phyloP scores from a whole-genome alignment of 2,113 vertebrate genomes.

The Elanoides forficatus region DNA sequence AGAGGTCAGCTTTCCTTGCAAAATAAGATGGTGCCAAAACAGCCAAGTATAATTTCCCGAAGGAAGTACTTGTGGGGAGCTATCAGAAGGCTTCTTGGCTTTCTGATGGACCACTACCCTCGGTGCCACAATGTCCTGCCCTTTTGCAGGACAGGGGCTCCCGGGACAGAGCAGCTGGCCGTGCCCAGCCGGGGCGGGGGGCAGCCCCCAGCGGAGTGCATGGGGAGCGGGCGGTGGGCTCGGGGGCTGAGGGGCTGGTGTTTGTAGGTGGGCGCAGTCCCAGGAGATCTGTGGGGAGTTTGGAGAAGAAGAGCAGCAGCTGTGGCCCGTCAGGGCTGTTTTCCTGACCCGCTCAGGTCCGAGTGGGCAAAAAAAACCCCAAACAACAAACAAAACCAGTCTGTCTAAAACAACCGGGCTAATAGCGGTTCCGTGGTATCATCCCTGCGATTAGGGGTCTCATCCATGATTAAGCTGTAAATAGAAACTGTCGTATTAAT shows the following conservation, averaged over 20 bases:
- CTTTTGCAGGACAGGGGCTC: background rate
- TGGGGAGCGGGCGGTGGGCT: fast-evolving
- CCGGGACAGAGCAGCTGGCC: background rate
- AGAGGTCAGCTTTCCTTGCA: background rate
- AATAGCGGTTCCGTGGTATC: slow-evolving; percentile 3
- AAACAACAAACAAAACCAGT: background rate
- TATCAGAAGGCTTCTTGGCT: background rate
- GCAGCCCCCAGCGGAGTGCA: background rate
- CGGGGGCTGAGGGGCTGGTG: background rate
- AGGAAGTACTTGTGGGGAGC: background rate
- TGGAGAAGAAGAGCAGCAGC: background rate
- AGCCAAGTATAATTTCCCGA: background rate
- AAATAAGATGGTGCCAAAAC: background rate
- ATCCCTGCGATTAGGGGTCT: slow-evolving; percentile 15
- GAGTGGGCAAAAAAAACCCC: background rate
- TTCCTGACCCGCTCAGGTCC: background rate
- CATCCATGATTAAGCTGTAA: slow-evolving; percentile 34
- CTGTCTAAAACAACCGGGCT: slow-evolving; percentile 15
- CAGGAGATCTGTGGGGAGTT: background rate
- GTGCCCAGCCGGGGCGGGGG: fast-evolving
- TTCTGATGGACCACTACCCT: background rate
- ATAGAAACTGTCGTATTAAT: slow-evolving; percentile 33
- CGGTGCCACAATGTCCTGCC: background rate
- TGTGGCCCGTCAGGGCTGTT: background rate
- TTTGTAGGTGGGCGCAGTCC: background rate